These are phyloP conservation scores for Isoperla grammatica DNA, from an alignment of 2,888 invertebrate species.

Conservation along the genomic window DNA sequence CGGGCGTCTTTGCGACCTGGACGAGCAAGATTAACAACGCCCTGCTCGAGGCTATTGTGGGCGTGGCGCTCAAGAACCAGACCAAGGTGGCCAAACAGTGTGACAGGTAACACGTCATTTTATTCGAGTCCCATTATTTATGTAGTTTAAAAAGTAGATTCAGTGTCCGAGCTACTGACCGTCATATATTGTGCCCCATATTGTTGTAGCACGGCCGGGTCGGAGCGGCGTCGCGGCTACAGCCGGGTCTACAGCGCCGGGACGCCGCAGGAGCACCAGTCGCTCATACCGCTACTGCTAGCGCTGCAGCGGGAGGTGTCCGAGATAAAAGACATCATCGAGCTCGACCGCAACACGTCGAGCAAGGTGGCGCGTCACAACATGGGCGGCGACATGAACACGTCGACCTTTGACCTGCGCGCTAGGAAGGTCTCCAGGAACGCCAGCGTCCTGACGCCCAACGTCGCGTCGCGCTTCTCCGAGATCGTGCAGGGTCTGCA, in stretches of 20 bases:
- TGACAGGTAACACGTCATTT: background rate
- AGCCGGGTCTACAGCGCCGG: background rate
- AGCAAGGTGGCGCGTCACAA: background rate
- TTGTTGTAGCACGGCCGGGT: no score
- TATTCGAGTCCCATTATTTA: no score
- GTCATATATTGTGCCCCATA: no score
- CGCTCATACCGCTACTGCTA: conserved; percentile 7
- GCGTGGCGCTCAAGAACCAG: conserved; percentile 19
- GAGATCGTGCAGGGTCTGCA: background rate
- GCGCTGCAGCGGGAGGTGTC: conserved; percentile 14
- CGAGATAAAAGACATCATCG: conserved; percentile 2
- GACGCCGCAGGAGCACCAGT: background rate
- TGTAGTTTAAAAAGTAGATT: no score
- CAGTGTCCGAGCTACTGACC: no score
- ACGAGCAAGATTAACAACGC: conserved; percentile 2
- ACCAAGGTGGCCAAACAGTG: background rate
- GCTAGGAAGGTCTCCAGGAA: background rate
- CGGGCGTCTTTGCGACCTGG: conserved; percentile 9
- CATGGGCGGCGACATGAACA: background rate
- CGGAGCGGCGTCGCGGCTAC: background rate
- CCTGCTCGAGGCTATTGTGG: conserved; percentile 19
- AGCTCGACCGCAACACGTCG: conserved; percentile 2
- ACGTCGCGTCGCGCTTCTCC: background rate
- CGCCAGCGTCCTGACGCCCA: background rate
- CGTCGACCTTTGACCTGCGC: background rate